These are phyloP conservation scores for Anableps anableps DNA, from an alignment of 2,797 vertebrate genomes.

Conservation along the genomic window DNA sequence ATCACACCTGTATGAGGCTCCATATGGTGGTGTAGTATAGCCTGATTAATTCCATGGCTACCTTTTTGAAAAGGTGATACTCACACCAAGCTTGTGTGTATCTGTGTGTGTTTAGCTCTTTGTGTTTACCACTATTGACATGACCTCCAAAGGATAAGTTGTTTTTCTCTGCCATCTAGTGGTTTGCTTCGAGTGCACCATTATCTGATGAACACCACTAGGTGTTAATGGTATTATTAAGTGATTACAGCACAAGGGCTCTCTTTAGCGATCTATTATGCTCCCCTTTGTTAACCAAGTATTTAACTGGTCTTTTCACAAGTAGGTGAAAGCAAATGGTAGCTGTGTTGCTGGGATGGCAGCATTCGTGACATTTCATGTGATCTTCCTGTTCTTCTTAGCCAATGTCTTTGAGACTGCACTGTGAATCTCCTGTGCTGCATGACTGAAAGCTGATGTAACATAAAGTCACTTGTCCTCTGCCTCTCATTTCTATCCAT, in stretches of 20 bases:
- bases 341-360: neutral
- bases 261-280: neutral
- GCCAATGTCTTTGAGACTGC: neutral
- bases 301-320: neutral
- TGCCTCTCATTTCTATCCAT: too few species aligned
- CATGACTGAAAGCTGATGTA: neutral
- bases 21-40: constrained; percentile 12
- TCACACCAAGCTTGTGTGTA: neutral
- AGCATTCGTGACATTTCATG: neutral
- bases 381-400: neutral
- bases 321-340: neutral
- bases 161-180: constrained; percentile 68
- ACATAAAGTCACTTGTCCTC: neutral
- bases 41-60: constrained; percentile 8
- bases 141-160: constrained; percentile 10
- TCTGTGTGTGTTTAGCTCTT: neutral
- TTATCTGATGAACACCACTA: neutral
- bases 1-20: constrained; percentile 28
- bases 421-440: neutral
- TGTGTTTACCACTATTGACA: neutral
- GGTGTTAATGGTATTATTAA: neutral
- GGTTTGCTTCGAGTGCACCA: constrained; percentile 19
- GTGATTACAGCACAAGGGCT: neutral
- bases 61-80: neutral
- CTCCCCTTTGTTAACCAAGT: neutral